Evolutionary conservation across 2,888 invertebrate species (phyloP), one percentile per base, ranked within the genome.

Genomic region (Sabatieria punctata): DNA sequence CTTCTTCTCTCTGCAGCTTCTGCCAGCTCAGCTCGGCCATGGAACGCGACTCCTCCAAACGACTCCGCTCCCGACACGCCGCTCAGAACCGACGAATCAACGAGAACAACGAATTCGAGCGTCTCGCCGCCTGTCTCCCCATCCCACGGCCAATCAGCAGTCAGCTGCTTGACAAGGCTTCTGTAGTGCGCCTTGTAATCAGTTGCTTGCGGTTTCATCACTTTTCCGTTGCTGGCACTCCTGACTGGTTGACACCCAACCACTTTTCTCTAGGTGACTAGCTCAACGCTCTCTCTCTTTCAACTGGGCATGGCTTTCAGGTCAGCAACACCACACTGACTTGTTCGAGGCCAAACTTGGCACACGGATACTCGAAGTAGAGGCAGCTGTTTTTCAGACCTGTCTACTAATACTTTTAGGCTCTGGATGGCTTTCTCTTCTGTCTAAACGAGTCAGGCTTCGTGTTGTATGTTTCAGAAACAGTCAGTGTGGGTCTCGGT

Each of bases 391-490:
- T n/a, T n/a, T n/a, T n/a, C n/a, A n/a, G n/a, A n/a, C n/a, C n/a
- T n/a, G n/a, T n/a, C n/a, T n/a, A n/a, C n/a, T n/a, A n/a, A n/a
- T n/a, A n/a, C n/a, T n/a, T 64, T 43, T 59, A 72, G 89, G 85
- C 91, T 52, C 73, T 95, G 68, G 97, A 97, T 70, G 95, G 95
- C 43, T 97, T 97, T 71, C 88, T 91, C 58, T 77, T 97, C 68
- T 85, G 89, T 33, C 78, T 97, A 57, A 86, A 88, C 45, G 82
- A 85, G 55, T 91, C 91, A 71, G 93, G 91, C 55, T 78, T 91
- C 68, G 91, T 97, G 74, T 78, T 97, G 68, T 97, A 97, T 77
- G 91, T 97, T 75, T 95, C 93, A 60, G 97, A 97, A 77, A 95
- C 95, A 61, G 95, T 97, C 64, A 97, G 95, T 68, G 91, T 95